A percentile compares a stretch with the other conserved stretches of the same genome.
Evolutionary conservation across 1,140 invertebrate species (phyloP).

Genomic region (Phocides pigmalion): DNA sequence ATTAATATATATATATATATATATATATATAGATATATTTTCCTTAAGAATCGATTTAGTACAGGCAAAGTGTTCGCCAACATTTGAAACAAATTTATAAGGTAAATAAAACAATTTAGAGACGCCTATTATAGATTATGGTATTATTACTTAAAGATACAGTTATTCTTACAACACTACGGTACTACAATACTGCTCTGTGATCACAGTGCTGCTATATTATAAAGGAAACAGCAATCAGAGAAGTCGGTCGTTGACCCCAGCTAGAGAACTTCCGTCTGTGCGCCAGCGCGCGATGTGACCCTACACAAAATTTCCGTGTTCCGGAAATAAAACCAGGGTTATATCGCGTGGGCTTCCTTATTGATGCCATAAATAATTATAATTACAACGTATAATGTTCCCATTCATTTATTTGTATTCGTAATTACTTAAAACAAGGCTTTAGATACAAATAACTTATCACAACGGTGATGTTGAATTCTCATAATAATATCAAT

Average conservation of each 20-base stretch:
- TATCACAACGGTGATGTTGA: neutral
- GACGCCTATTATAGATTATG: no score
- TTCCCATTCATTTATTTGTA: neutral
- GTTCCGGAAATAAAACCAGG: constrained; percentile 37
- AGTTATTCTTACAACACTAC: no score
- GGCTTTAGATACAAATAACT: neutral
- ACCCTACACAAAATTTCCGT: constrained; percentile 39
- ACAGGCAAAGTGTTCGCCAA: no score
- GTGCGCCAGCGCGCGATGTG: constrained; percentile 6
- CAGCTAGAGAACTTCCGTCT: constrained; percentile 31
- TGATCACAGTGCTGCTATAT: neutral
- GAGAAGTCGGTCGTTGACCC: constrained; percentile 30
- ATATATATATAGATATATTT: no score
- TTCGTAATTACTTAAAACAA: neutral
- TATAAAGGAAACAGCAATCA: constrained; percentile 5
- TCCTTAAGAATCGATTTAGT: no score
- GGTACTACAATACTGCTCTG: neutral
- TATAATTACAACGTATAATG: neutral
- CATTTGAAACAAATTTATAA: no score
- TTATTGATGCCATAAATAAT: constrained; percentile 14
- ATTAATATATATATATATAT: no score
- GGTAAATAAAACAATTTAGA: no score
- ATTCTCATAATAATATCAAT: neutral
- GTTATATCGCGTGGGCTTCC: constrained; percentile 7
- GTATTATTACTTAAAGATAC: no score